Base-by-base conservation (phyloP, 1,140 invertebrate species). In the Drosophila funebris region DNA sequence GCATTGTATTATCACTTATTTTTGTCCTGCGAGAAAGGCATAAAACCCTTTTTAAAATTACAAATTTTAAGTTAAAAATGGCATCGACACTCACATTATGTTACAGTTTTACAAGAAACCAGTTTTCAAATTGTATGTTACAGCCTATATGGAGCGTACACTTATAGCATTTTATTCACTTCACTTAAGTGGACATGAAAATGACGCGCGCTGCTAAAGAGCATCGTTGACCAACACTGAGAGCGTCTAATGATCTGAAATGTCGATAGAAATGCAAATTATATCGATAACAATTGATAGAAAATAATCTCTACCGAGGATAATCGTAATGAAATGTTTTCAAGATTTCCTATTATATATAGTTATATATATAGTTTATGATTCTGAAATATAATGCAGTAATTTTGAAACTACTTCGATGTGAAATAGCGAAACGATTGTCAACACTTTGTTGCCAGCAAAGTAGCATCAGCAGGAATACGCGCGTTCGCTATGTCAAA, bases 151-250 rank as follows among this genome's bases (percentile, higher is more conserved):
- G n/a, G 24, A 56, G 29, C 27, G 14, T 14, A 20, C 7, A 43
- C 20, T 63, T 63, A 13, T 33, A 33, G 8, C 9, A 11, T 9
- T n/a, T 33, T 3, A 9, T 31, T 0, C 29, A 8, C 9, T 27
- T 14, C 27, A 4, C 44, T 64, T 24, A 24, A 31, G 13, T 43
- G 46, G 18, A 41, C 24, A 48, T 11, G 16, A 61, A 52, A 71
- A 71, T 50, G 52, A 64, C 33, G 68, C 67, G 58, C 60, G 39
- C n/a, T 20, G n/a, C 16, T 50, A 11, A 8, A 2, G 7, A 29
- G 11, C 1, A 4, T 11, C 22, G 61, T 33, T 71, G n/a, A 56
- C 9, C 67, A 70, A 39, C 67, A 70, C 67, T 70, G n/a, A 4
- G 22, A 61, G 48, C 9, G 29, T 33, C 22, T n/a, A 22, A 8